Base-by-base conservation (phyloP, 1,140 invertebrate species). In the Teleogryllus occipitalis region DNA sequence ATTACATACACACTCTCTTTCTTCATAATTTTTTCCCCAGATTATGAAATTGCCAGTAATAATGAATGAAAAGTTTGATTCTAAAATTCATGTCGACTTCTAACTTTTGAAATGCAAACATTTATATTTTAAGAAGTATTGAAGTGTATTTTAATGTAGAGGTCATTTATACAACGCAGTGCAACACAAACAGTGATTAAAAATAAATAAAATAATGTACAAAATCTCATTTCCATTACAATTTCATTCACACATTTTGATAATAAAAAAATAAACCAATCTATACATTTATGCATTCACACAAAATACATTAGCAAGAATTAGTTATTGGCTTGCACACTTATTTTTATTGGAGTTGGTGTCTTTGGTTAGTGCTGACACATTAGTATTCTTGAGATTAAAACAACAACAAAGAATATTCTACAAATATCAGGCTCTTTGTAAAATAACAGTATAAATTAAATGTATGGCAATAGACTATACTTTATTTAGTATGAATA, bases 181-280 rank as follows among this genome's bases (percentile, higher is more conserved):
- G 27, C 27, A 39, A 39, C 27, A 65, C 54, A 65, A 65, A 65
- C 18, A 18, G 3, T 3, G 7, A 65, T 65, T 65, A 65, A 7
- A 18, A 65, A 65, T 65, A 65, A 65, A 65, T 65, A 65, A 65
- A 65, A 65, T 65, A 3, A 18, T 65, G 10, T 65, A 65, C 54
- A 65, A 65, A 65, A 65, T 18, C 10, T 65, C 18, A 14, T 65
- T 65, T 39, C 27, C 27, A 39, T 65, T 65, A 65, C 54, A 65
- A 65, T 7, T 65, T 65, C 54, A 65, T 18, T 65, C 54, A 65
- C 54, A 65, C 54, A 65, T 14, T 65, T 65, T 65, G 10, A 18
- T 65, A 65, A 65, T 65, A 65, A 65, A 65, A 65, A 65, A 65
- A 65, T 65, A 65, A 65, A 65, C 54, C 54, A 65, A 18, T 65